These are phyloP conservation scores for Littorina saxatilis DNA, from an alignment of 1,140 invertebrate genomes.

Conservation along the genomic window DNA sequence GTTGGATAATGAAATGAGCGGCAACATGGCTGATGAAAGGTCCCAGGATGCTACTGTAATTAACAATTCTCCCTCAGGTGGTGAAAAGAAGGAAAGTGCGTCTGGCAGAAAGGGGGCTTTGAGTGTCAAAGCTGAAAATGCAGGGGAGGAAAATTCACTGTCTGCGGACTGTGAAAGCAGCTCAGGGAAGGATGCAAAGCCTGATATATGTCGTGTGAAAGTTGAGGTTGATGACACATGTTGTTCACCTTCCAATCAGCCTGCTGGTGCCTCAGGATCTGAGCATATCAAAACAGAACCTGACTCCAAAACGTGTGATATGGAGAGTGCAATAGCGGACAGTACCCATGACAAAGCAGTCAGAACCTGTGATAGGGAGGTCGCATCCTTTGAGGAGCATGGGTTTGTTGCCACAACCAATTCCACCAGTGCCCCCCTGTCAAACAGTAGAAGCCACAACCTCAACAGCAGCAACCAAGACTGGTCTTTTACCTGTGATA, in stretches of 20 bases:
- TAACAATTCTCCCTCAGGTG: not conserved
- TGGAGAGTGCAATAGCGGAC: not conserved
- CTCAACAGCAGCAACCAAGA: not conserved
- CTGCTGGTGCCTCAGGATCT: not conserved
- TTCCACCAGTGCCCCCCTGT: not conserved
- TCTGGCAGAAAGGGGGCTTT: not conserved
- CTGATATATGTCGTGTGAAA: not conserved
- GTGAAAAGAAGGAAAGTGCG: not conserved
- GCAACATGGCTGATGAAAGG: constrained; percentile 5
- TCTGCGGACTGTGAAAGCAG: not conserved
- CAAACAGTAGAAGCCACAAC: not conserved
- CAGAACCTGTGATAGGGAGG: not conserved
- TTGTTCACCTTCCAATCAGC: not conserved
- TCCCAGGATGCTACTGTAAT: not conserved
- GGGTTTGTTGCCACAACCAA: too few relatives aligned
- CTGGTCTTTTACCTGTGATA: constrained; percentile 4
- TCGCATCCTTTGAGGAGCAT: not conserved
- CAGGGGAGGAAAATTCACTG: not conserved
- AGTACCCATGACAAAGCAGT: not conserved
- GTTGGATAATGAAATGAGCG: not conserved
- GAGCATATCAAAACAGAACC: not conserved
- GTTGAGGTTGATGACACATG: not conserved
- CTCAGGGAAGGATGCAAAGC: not conserved
- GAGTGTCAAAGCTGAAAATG: not conserved
- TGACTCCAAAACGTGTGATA: not conserved